Conservation (phyloP, 1,140 invertebrate genomes). For the Cydia fagiglandana region DNA sequence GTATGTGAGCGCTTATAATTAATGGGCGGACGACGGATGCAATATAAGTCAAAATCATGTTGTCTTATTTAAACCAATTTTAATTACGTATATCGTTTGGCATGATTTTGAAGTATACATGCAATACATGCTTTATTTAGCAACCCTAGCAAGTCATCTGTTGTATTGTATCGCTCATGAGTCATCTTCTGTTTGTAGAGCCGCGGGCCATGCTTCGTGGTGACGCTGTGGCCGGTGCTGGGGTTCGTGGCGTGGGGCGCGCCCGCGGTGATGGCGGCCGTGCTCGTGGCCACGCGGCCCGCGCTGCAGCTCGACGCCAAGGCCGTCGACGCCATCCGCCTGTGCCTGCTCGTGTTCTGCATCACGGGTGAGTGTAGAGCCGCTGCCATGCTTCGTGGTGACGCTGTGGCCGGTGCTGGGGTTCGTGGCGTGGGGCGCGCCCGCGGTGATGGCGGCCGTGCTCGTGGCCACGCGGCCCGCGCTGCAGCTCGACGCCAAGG, state of each 20-base stretch:
- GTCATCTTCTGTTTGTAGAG: conserved; percentile 84
- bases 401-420: conserved; percentile 86
- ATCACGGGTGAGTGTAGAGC: too few species aligned
- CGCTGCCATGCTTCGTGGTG: too few species aligned
- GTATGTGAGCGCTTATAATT: too few species aligned
- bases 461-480: conserved; percentile 75
- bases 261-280: conserved; percentile 77
- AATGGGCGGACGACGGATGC: too few species aligned
- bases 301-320: conserved; percentile 47
- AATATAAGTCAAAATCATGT: too few species aligned
- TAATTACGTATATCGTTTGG: too few species aligned
- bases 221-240: conserved; percentile 86
- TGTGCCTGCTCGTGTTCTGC: too few species aligned
- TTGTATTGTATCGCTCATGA: too few species aligned
- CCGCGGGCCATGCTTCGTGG: conserved; percentile 88
- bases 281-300: conserved; percentile 77
- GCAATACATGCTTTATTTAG: too few species aligned
- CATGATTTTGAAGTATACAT: too few species aligned
- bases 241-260: conserved; percentile 87
- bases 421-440: conserved; percentile 87
- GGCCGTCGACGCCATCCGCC: conserved; percentile 62
- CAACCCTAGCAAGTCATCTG: too few species aligned
- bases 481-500: conserved; percentile 48
- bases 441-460: conserved; percentile 78
- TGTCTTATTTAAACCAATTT: too few species aligned